phyloP scores from a whole-genome alignment of 2,888 invertebrate genomes.

The Smittia aterrima region DNA sequence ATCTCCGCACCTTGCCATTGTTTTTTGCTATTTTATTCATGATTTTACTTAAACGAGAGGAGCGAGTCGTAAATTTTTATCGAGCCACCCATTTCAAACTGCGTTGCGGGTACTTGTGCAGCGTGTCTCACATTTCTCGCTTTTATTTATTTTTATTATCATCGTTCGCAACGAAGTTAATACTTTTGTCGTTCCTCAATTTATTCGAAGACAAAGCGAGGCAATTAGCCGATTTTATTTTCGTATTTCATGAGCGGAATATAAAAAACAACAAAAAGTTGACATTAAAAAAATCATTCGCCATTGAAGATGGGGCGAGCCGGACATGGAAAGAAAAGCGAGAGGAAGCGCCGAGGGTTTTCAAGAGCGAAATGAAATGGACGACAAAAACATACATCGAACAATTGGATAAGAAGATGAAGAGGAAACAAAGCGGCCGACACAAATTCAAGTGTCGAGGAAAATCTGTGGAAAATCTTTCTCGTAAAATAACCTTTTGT shows the following conservation, averaged over 20 bases:
- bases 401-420: not conserved
- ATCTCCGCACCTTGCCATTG: not conserved
- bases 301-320: no score
- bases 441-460: conserved; percentile 26
- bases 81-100: not conserved
- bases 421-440: not conserved
- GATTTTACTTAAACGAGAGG: not conserved
- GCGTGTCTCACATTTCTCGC: not conserved
- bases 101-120: not conserved
- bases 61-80: conserved; percentile 4
- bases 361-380: not conserved
- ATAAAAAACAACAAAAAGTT: no score
- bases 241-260: not conserved
- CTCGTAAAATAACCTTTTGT: conserved; percentile 39
- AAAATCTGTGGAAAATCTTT: conserved; percentile 12
- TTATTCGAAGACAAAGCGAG: not conserved
- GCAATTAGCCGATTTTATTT: not conserved
- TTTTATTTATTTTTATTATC: not conserved
- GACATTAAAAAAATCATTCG: no score
- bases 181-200: conserved; percentile 1
- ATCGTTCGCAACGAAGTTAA: not conserved
- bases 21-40: not conserved
- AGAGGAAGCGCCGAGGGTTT: not conserved
- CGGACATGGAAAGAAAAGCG: no score
- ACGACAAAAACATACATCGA: not conserved